Percentiles rank a stretch among this genome's conserved stretches.
phyloP scores from a whole-genome alignment of 92 coral and sea anemone species.

The Porites cylindrica region DNA sequence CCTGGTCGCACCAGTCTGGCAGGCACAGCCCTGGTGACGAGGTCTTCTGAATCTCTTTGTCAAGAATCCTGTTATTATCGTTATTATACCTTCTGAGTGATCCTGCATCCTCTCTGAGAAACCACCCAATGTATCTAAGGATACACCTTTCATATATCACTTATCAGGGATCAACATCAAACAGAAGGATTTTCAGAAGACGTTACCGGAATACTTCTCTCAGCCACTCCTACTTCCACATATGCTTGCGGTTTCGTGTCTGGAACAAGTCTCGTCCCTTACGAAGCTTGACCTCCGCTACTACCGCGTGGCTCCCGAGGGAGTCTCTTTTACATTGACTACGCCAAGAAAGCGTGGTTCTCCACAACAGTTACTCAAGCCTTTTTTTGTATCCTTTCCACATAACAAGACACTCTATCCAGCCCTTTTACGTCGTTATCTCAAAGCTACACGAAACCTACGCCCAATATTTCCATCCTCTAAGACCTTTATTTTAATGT shows the following conservation, averaged over 20 bases:
- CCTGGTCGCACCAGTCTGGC: slow-evolving; percentile 52
- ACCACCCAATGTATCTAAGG: neutral
- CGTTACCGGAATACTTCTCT: slow-evolving; percentile 43
- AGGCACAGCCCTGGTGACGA: slow-evolving; percentile 50
- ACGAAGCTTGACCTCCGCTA: slow-evolving; percentile 44
- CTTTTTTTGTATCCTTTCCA: slow-evolving; percentile 35
- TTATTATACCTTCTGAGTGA: slow-evolving; percentile 16
- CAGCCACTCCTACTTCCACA: slow-evolving; percentile 70
- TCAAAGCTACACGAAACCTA: slow-evolving; percentile 26
- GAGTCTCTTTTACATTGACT: slow-evolving; percentile 51
- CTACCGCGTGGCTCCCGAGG: slow-evolving; percentile 45
- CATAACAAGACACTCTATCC: slow-evolving; percentile 7
- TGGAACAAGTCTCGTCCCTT: slow-evolving; percentile 61
- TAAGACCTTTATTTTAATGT: slow-evolving; percentile 24
- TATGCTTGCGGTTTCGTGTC: slow-evolving; percentile 55
- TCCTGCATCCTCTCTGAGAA: slow-evolving; percentile 17
- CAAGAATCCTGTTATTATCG: slow-evolving; percentile 19
- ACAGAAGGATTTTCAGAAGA: slow-evolving; percentile 55
- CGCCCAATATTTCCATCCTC: slow-evolving; percentile 38
- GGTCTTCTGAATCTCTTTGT: slow-evolving; percentile 28
- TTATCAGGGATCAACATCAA: slow-evolving; percentile 50
- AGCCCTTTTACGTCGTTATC: slow-evolving; percentile 17
- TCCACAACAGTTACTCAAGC: slow-evolving; percentile 20
- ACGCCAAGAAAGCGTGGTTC: slow-evolving; percentile 53
- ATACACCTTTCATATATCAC: slow-evolving; percentile 2